These are phyloP conservation scores for Tetragonula clypearis DNA, from an alignment of 1,140 invertebrate species.

Conservation along the genomic window DNA sequence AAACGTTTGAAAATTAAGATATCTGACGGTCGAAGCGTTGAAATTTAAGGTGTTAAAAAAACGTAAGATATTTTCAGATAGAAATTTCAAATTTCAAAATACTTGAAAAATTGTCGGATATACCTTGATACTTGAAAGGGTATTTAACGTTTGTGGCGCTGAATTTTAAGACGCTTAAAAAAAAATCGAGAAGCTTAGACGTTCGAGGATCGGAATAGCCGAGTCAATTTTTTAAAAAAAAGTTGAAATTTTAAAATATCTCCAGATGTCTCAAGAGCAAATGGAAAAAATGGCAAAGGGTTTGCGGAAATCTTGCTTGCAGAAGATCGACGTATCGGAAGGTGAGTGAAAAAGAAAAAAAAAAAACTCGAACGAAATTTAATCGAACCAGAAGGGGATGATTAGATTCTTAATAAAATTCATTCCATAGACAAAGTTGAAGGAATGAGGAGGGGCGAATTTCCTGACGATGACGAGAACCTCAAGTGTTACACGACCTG, in stretches of 20 bases:
- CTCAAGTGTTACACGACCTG: constrained; percentile 63
- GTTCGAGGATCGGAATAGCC: too few species aligned
- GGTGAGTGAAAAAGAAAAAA: constrained; percentile 42
- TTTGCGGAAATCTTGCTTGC: constrained; percentile 53
- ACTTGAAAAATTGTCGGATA: too few species aligned
- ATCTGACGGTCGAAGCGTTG: too few species aligned
- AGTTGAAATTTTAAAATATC: too few species aligned
- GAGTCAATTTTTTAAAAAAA: too few species aligned
- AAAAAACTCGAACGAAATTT: background rate
- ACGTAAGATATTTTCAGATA: too few species aligned
- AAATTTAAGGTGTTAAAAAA: too few species aligned
- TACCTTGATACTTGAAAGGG: too few species aligned
- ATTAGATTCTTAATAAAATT: background rate
- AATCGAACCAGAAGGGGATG: background rate
- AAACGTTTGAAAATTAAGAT: constrained; percentile 42
- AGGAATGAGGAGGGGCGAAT: constrained; percentile 48
- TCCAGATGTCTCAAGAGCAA: constrained; percentile 36
- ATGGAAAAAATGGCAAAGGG: constrained; percentile 53
- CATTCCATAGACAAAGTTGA: constrained; percentile 27
- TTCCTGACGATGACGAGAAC: constrained; percentile 42
- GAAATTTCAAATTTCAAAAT: too few species aligned
- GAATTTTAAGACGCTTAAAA: too few species aligned
- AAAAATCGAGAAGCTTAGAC: too few species aligned
- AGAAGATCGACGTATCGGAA: constrained; percentile 44
- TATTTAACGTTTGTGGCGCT: too few species aligned